Evolutionary conservation across 2,797 vertebrate genomes (phyloP), one percentile per base, ranked within the genome.

Genomic region (Sebastes diaconus): DNA sequence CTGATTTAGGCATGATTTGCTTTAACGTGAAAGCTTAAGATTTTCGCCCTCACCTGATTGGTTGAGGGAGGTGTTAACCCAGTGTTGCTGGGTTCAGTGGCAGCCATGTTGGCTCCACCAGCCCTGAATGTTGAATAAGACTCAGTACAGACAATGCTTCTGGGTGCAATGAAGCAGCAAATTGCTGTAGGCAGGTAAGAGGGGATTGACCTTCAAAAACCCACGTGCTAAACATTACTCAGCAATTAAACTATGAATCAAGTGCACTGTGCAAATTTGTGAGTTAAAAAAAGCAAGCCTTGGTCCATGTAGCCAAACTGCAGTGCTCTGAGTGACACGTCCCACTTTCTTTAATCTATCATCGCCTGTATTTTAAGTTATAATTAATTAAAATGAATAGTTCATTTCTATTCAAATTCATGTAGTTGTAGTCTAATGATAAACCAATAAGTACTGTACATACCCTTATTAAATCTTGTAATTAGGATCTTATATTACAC

Each of bases 81-180:
- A 63, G 52, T 42, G 2, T 59, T 50, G n/a, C 34, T 8, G 29
- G 24, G 42, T 29, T 75, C 58, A 52, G 11, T 34, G 6, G 32
- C 46, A 58, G 60, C 10, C 39, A 18, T 60, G 30, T 66, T 67
- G 30, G 14, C 52, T 46, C 9, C 27, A 7, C 13, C 13, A 2
- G 11, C 24, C 8, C n/a, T 69, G 16, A 59, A 68, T 58, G 25
- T 34, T 70, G 1, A 60, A 69, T 76, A 70, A 55, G 71, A 32
- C 36, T 32, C 32, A 42, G 55, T 22, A n/a, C 50, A 55, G 63
- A 78, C 29, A 32, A 65, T 2, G 13, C 68, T 69, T 67, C 24
- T 34, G 14, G 27, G 55, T 79, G 25, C 42, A 60, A 29, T 64
- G 52, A 77, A 80, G 74, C 64, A 61, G 69, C 29, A 30, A 11